Evolutionary conservation across 2,113 vertebrate genomes (phyloP).

Genomic region (Phylloscopus trochilus): DNA sequence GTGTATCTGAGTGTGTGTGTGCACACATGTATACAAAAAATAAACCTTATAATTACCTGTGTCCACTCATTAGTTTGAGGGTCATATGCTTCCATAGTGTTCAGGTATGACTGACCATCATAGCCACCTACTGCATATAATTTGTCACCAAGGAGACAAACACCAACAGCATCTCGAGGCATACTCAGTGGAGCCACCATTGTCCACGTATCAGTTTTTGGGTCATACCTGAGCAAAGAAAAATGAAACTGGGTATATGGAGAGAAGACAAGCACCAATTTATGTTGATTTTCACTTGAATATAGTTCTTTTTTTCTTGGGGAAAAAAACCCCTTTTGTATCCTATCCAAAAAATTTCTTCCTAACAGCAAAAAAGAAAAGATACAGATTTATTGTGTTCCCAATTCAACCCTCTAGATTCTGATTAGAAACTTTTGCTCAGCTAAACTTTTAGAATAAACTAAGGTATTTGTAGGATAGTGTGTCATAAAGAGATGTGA

Average conservation of each 20-base stretch:
- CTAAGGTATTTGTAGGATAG: not conserved
- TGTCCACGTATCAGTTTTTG: slow-evolving; percentile 82
- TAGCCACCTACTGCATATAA: slow-evolving; percentile 82
- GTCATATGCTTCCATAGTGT: slow-evolving; percentile 81
- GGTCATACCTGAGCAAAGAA: slow-evolving; percentile 73
- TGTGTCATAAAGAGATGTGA: not conserved
- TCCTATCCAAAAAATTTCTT: not conserved
- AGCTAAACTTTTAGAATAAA: not conserved
- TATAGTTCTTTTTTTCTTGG: not conserved
- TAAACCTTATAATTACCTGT: slow-evolving; percentile 61
- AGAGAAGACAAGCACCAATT: not conserved
- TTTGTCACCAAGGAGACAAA: slow-evolving; percentile 79
- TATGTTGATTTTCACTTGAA: not conserved
- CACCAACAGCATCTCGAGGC: slow-evolving; percentile 80
- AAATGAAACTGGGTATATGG: not conserved
- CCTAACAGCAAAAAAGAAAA: not conserved
- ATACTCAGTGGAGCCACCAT: slow-evolving; percentile 81
- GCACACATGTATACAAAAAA: not conserved
- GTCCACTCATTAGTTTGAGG: slow-evolving; percentile 82
- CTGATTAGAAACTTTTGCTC: not conserved
- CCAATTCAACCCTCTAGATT: not conserved
- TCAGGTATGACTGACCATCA: slow-evolving; percentile 79
- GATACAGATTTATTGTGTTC: not conserved
- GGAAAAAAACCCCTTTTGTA: not conserved
- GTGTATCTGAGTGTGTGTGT: not conserved